Conservation (phyloP, 2,113 vertebrate genomes). For the Lepidothrix coronata region DNA sequence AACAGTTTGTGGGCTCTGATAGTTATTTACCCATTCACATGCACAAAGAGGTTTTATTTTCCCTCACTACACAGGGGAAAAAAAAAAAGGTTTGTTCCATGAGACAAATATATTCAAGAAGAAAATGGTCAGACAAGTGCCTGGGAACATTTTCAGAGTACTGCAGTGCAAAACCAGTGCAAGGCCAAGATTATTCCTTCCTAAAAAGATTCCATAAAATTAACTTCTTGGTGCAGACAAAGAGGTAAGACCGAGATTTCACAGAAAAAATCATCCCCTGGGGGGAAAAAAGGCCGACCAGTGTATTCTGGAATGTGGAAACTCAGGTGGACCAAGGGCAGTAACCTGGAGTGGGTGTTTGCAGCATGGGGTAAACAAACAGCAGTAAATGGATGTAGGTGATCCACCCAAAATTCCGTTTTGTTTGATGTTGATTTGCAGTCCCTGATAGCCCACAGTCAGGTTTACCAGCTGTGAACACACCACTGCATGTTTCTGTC, state of each 20-base stretch:
- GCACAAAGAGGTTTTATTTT: not conserved
- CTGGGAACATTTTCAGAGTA: not conserved
- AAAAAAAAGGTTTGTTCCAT: not conserved
- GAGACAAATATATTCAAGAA: not conserved
- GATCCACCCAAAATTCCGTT: not conserved
- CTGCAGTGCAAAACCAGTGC: not conserved
- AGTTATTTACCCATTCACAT: not conserved
- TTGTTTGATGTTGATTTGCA: fast-evolving
- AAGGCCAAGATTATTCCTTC: not conserved
- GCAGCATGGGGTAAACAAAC: not conserved
- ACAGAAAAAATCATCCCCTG: not conserved
- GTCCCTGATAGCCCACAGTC: not conserved
- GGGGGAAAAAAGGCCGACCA: not conserved
- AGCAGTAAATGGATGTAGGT: not conserved
- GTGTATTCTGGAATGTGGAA: not conserved
- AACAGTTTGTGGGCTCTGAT: not conserved
- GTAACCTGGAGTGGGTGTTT: not conserved
- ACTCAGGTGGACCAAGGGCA: not conserved
- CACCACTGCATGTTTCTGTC: not conserved
- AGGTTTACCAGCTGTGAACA: not conserved
- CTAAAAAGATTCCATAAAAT: not conserved
- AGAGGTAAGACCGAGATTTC: not conserved
- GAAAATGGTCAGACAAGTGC: not conserved
- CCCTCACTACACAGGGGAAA: not conserved
- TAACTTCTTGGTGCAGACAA: not conserved